A percentile compares a stretch with the other conserved stretches of the same genome.
Evolutionary conservation across 2,888 invertebrate genomes (phyloP).

Genomic region (Disparrhopalites patrizii): DNA sequence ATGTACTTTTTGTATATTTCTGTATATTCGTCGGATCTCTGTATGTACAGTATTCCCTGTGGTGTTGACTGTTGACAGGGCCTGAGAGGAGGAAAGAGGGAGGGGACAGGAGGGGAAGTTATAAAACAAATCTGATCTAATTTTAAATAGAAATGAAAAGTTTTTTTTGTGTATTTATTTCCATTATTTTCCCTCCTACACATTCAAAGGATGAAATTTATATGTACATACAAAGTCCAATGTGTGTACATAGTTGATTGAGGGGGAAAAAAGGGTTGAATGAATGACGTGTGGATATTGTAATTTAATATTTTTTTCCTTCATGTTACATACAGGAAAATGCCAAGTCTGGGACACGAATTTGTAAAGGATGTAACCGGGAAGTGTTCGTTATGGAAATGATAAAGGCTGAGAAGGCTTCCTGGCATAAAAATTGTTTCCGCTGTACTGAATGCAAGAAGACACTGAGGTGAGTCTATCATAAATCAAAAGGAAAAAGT

Average conservation of each 20-base stretch:
- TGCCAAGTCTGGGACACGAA: constrained; percentile 49
- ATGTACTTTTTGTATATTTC: too few species aligned
- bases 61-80: too few species aligned
- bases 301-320: neutral
- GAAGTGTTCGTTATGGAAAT: constrained; percentile 96
- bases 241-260: neutral
- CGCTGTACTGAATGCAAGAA: constrained; percentile 61
- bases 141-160: neutral
- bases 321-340: constrained; percentile 33
- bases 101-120: neutral
- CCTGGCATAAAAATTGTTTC: constrained; percentile 95
- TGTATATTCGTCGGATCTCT: too few species aligned
- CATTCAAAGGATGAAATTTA: neutral
- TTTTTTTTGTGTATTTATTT: neutral
- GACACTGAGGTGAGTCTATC: constrained; percentile 22
- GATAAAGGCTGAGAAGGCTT: constrained; percentile 81
- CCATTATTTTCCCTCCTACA: neutral
- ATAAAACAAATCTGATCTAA: constrained; percentile 1
- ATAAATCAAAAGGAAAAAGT: too few species aligned
- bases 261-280: neutral
- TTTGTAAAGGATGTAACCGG: constrained; percentile 79
- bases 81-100: too few species aligned
- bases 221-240: neutral
- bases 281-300: neutral
- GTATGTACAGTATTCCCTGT: too few species aligned